These are phyloP conservation scores for Jordanella pulchra DNA, from an alignment of 2,797 vertebrate genomes.

Conservation along the genomic window DNA sequence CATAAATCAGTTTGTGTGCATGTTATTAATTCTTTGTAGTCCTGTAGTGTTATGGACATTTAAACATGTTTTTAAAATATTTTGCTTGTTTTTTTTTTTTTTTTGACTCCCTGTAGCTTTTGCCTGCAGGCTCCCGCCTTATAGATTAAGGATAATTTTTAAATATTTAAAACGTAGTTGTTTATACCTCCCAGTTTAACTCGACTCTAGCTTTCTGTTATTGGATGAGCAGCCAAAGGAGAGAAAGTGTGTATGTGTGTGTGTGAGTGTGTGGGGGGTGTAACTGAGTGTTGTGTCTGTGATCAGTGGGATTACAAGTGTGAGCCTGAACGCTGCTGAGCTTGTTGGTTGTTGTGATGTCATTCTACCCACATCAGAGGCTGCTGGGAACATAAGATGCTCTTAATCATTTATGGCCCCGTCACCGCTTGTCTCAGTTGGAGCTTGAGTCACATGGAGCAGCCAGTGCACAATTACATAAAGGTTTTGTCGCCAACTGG, in stretches of 20 bases:
- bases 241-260: too few species aligned
- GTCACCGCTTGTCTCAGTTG: conserved; percentile 63
- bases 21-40: not conserved
- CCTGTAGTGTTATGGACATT: not conserved
- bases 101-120: conserved; percentile 19
- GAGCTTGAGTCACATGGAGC: conserved; percentile 57
- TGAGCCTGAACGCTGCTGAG: conserved; percentile 39
- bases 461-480: conserved; percentile 61
- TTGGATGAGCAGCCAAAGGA: conserved; percentile 25
- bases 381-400: conserved; percentile 50
- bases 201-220: conserved; percentile 22
- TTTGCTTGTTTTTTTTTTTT: too few species aligned
- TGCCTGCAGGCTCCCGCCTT: conserved; percentile 17
- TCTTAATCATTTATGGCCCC: conserved; percentile 73
- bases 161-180: conserved; percentile 35
- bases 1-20: too few species aligned
- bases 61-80: not conserved
- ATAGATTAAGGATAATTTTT: conserved; percentile 54
- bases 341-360: conserved; percentile 54
- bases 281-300: conserved; percentile 26
- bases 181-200: conserved; percentile 10
- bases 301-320: conserved; percentile 62
- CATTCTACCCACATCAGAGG: conserved; percentile 38
- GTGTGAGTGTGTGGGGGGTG: conserved; percentile 1
- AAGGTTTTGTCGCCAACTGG: conserved; percentile 47